Base-by-base conservation (phyloP, 2,888 invertebrate genomes). In the Sepioteuthis lessoniana region DNA sequence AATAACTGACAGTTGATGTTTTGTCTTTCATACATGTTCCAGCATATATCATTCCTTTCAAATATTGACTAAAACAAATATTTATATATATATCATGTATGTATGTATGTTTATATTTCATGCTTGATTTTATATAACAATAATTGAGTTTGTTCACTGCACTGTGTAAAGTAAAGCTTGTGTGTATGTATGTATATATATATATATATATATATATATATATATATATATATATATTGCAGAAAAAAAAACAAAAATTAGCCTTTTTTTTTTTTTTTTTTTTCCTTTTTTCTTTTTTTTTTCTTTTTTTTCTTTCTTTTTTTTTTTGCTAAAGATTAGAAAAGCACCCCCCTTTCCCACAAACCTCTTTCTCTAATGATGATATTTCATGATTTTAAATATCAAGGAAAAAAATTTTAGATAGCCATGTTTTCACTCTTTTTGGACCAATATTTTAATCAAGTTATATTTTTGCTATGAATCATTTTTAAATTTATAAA, bases 31-130 rank as follows among this genome's bases (percentile, higher is more conserved):
- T n/a, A 76, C 76, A 76, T 76, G 76, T 76, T 76, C 76, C 76
- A 76, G 76, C 76, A 76, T 76, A 76, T 76, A 76, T 76, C 35
- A 35, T 76, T 76, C 76, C n/a, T 76, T 76, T 76, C n/a, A 76
- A 76, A 76, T n/a, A 76, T 55, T 21, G 25, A 55, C 55, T 55
- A 25, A 55, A 55, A 55, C 16, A 47, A 50, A 55, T 21, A 55
- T 25, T 25, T 55, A 21, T 28, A 28, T 28, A 2, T 25, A 55
- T 5, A 7, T 25, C n/a, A n/a, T n/a, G n/a, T n/a, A n/a, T n/a
- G 1, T 25, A 55, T 55, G 19, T 47, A 13, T 76, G 76, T 76
- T 19, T 60, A 28, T 76, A 76, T 35, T 76, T 35, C 76, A 35
- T 76, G 76, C 76, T n/a, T 76, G n/a, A 13, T 35, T 55, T 76